Evolutionary conservation across 2,113 vertebrate species (phyloP).

Genomic region (Neotoma lepida): DNA sequence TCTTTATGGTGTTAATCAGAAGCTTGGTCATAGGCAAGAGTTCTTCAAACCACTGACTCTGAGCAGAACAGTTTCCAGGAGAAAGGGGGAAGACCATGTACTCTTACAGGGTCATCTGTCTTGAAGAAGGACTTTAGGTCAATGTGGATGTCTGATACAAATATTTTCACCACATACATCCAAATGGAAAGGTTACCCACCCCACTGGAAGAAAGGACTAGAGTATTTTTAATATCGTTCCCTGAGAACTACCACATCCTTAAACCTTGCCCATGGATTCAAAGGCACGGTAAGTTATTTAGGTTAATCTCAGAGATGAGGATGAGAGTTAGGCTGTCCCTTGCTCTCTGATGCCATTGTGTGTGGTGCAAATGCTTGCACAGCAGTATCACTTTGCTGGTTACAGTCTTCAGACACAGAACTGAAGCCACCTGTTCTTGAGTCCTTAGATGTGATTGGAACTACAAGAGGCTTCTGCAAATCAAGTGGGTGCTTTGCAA

Average conservation of each 20-base stretch:
- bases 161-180: not conserved
- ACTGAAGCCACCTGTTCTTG: not conserved
- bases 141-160: slow-evolving; percentile 16
- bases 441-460: not conserved
- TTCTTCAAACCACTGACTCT: slow-evolving; percentile 15
- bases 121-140: slow-evolving; percentile 34
- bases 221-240: slow-evolving; percentile 38
- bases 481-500: not conserved
- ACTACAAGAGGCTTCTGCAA: slow-evolving; percentile 4
- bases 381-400: not conserved
- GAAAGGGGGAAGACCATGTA: not conserved
- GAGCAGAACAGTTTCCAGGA: not conserved
- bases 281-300: slow-evolving; percentile 36
- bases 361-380: slow-evolving; percentile 14
- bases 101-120: not conserved
- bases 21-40: not conserved
- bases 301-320: slow-evolving; percentile 52
- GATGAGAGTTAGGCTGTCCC: not conserved
- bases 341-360: slow-evolving; percentile 41
- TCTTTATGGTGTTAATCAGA: slow-evolving; percentile 13
- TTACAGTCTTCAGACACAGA: slow-evolving; percentile 43
- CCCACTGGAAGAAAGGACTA: not conserved
- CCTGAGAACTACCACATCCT: slow-evolving; percentile 23
- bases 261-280: slow-evolving; percentile 41
- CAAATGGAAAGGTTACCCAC: not conserved